Evolutionary conservation across 2,888 invertebrate species (phyloP).

Genomic region (Amphipyra tragopoginis): DNA sequence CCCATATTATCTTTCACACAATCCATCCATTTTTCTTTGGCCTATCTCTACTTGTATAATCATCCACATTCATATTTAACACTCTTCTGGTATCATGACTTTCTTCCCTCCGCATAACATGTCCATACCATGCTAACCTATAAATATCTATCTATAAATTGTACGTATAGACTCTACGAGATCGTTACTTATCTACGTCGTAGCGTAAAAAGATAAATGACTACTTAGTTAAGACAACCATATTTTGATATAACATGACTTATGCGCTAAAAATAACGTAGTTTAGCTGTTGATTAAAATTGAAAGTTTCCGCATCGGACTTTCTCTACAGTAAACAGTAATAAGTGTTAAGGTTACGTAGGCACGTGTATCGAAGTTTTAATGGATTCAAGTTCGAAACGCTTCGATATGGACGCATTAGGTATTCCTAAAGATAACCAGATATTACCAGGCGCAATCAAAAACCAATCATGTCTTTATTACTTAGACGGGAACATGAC

Average conservation of each 20-base stretch:
- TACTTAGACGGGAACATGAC: constrained; percentile 66
- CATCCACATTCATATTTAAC: too few species aligned
- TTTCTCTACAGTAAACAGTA: constrained; percentile 62
- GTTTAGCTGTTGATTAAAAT: constrained; percentile 59
- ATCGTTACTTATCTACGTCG: constrained; percentile 17
- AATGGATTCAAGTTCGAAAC: constrained; percentile 53
- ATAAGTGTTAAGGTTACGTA: constrained; percentile 52
- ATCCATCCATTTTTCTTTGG: too few species aligned
- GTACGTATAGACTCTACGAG: constrained; percentile 8
- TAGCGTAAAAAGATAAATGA: constrained; percentile 9
- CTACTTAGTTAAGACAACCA: constrained; percentile 27
- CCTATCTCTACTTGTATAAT: too few species aligned
- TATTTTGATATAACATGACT: constrained; percentile 51
- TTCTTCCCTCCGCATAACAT: too few species aligned
- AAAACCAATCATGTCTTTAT: constrained; percentile 76
- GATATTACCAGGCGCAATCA: constrained; percentile 66
- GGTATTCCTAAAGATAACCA: constrained; percentile 48
- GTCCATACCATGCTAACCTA: too few species aligned
- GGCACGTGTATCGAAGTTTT: constrained; percentile 47
- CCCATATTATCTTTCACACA: too few species aligned
- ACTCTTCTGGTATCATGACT: too few species aligned
- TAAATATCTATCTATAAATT: neutral
- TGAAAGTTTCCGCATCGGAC: constrained; percentile 60
- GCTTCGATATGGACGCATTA: constrained; percentile 30
- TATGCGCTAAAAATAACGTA: constrained; percentile 57